Evolutionary conservation across 2,113 vertebrate genomes (phyloP).

Genomic region (Cavia porcellus): DNA sequence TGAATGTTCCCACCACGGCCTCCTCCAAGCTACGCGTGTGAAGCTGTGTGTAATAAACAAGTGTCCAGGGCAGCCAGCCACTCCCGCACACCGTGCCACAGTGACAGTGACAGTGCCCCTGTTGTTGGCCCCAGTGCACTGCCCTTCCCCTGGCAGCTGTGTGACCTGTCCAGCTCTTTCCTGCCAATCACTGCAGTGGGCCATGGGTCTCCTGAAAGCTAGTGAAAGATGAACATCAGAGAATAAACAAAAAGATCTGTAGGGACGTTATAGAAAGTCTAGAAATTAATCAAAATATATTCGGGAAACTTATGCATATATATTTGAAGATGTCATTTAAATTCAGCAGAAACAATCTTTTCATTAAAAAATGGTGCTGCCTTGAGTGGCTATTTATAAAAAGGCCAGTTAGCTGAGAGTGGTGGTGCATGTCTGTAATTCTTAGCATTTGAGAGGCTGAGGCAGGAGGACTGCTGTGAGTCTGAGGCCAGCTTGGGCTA

Average conservation of each 20-base stretch:
- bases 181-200: not conserved
- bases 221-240: not conserved
- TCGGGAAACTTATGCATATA: not conserved
- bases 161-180: not conserved
- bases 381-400: not conserved
- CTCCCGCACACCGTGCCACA: not conserved
- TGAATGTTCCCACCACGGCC: not conserved
- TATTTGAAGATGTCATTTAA: not conserved
- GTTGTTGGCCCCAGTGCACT: not conserved
- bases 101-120: not conserved
- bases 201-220: not conserved
- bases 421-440: too few relatives aligned
- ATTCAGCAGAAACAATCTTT: conserved; percentile 22
- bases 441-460: too few relatives aligned
- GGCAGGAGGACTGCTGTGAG: too few relatives aligned
- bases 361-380: not conserved
- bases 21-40: not conserved
- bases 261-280: not conserved
- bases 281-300: not conserved
- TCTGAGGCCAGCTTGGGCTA: too few relatives aligned
- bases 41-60: not conserved
- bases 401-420: not conserved
- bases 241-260: not conserved
- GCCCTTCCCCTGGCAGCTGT: not conserved
- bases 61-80: not conserved